Base-by-base conservation (phyloP, 2,888 invertebrate genomes). In the Drosophila macrothrix region DNA sequence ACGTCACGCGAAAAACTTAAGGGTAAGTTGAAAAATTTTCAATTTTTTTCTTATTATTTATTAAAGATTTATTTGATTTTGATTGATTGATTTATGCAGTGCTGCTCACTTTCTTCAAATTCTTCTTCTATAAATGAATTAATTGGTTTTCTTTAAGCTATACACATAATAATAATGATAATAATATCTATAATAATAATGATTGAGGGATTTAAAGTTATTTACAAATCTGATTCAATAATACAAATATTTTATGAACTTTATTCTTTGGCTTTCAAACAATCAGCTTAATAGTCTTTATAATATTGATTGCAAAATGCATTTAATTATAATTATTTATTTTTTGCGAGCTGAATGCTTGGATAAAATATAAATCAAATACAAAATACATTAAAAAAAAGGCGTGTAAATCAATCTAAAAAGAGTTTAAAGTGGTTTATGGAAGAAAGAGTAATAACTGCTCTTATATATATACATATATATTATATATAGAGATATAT, bases 1-100 rank as follows among this genome's bases (percentile, higher is more conserved):
- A 82, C 87, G 73, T 82, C 88, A 22, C 91, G 91, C 66, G 92
- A 91, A 74, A 90, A 90, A 67, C 58, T 84, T 0, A 88, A 84
- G 81, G 91, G 92, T 92, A 82, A 81, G 82, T 71, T 28, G 3
- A 1, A 6, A 1, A 25, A 12, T 22, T 16, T 53, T 35, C 25
- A 25, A 29, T n/a, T 7, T n/a, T 31, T 19, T 3, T 3, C 12
- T 43, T 0, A 10, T 14, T 22, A 3, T 22, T 14, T 43, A 5
- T 10, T 2, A n/a, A 9, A 53, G 28, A 33, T 19, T 25, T 56
- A 41, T 52, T 25, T 29, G 29, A 49, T 25, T 55, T 56, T 25
- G 22, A 46, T 46, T 9, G 52, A 69, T 50, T 75, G 65, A 75
- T 69, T 61, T 75, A 75, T 65, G 58, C 46, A 52, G 16, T 25